Base-by-base conservation (phyloP, 2,113 vertebrate genomes). In the Leiothrix lutea region DNA sequence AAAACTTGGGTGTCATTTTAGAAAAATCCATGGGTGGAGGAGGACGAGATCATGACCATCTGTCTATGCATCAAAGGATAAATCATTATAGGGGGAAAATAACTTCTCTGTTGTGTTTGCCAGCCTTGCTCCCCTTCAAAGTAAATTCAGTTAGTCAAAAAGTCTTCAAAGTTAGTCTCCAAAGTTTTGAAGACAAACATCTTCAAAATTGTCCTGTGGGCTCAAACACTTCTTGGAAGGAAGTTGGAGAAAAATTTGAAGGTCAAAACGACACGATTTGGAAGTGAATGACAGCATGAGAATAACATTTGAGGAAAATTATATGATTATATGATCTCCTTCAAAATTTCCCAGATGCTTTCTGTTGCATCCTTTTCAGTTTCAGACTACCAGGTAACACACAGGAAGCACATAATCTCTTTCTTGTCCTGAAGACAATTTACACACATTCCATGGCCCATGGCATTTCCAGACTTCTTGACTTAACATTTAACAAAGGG, bases 1-100 rank as follows among this genome's bases (percentile, higher is more conserved):
- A 98, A 98, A 98, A 97, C 97, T 98, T 98, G 97, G 97, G 98
- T 98, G 98, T 98, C 98, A 97, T 98, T 97, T 98, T 97, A 97
- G 97, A 98, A 98, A 98, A 98, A 98, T 97, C 97, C 96, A 96
- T 97, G 94, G 91, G 95, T 97, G 97, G 97, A 96, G 97, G 97
- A 97, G 96, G 97, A 97, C 95, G 80, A 96, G 97, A 97, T 97
- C 97, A 96, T 94, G 95, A 97, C 97, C 97, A 98, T 98, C 98
- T 98, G 98, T 97, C 92, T 97, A 33, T 47, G 94, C 94, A 97
- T 97, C 93, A 95, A 96, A 96, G 95, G 93, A 90, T 86, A 92
- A 96, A 94, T 92, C 90, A 95, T 72, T 91, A 86, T 42, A 92
- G 75, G 57, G 87, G 91, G 61, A 95, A 96, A 96, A 82, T 38